Percentiles rank a stretch among this genome's conserved stretches.
Conservation (phyloP, 2,888 invertebrate species). For the Xestoiulus laeticollis region DNA sequence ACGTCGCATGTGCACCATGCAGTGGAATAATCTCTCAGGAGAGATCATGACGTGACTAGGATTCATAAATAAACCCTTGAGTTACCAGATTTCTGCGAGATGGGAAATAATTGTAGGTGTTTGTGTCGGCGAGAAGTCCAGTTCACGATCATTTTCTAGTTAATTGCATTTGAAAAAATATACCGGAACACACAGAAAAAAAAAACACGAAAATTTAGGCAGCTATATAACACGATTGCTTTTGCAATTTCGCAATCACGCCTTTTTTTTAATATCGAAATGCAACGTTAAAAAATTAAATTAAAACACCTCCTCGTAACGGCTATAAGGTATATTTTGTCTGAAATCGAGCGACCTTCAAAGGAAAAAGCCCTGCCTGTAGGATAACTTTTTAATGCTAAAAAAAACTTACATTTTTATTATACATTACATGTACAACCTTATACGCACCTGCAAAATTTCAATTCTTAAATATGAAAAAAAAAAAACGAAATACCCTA, state of each 20-base stretch:
- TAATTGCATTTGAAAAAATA: background rate
- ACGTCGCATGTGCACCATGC: background rate
- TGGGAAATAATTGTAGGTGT: background rate
- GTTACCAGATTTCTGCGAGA: background rate
- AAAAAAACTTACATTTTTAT: too few relatives aligned
- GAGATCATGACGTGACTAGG: background rate
- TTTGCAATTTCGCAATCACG: background rate
- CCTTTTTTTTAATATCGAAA: background rate
- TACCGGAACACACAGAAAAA: background rate
- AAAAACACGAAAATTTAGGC: background rate
- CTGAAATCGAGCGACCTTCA: too few relatives aligned
- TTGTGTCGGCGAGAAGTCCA: background rate
- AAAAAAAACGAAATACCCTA: too few relatives aligned
- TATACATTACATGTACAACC: too few relatives aligned
- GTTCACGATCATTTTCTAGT: background rate
- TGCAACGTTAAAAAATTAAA: too few relatives aligned
- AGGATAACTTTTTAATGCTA: too few relatives aligned
- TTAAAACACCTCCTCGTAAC: too few relatives aligned
- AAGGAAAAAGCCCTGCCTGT: too few relatives aligned
- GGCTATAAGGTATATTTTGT: too few relatives aligned
- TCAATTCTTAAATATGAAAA: too few relatives aligned
- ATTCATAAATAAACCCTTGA: background rate
- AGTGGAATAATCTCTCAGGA: background rate
- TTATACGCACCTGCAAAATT: too few relatives aligned
- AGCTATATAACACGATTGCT: background rate